These are phyloP conservation scores for Prunella himalayana DNA, from an alignment of 2,113 vertebrate genomes.

Conservation along the genomic window DNA sequence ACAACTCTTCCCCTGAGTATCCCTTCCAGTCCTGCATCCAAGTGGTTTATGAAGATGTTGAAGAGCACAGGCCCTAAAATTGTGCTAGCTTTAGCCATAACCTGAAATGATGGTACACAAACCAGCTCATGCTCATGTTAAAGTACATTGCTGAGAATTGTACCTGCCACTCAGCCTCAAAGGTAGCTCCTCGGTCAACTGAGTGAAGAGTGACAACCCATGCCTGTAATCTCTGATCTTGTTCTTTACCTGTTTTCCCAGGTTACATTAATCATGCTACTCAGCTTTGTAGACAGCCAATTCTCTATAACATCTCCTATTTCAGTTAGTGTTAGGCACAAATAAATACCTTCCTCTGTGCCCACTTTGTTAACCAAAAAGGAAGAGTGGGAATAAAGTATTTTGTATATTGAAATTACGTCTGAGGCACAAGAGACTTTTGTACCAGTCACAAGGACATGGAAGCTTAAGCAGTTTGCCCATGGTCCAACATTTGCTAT, in stretches of 20 bases:
- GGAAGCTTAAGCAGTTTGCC: neutral
- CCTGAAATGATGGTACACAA: neutral
- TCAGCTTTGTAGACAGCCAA: neutral
- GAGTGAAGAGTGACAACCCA: neutral
- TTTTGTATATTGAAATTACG: neutral
- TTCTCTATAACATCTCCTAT: neutral
- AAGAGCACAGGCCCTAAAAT: neutral
- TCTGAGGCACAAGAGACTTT: neutral
- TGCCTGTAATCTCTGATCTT: rapidly evolving
- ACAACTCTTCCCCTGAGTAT: neutral
- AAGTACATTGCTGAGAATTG: neutral
- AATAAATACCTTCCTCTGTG: neutral
- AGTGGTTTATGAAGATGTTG: neutral
- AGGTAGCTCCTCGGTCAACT: neutral
- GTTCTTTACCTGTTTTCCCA: neutral
- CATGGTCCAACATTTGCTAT: neutral
- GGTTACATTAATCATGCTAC: neutral
- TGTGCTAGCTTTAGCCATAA: neutral
- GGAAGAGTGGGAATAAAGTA: neutral
- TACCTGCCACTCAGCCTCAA: neutral
- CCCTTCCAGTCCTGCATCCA: neutral
- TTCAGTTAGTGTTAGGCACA: neutral
- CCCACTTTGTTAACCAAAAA: neutral
- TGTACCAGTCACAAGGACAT: neutral
- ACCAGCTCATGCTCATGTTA: too few species aligned